Base-by-base conservation (phyloP, 2,797 vertebrate species). In the Chelon labrosus region DNA sequence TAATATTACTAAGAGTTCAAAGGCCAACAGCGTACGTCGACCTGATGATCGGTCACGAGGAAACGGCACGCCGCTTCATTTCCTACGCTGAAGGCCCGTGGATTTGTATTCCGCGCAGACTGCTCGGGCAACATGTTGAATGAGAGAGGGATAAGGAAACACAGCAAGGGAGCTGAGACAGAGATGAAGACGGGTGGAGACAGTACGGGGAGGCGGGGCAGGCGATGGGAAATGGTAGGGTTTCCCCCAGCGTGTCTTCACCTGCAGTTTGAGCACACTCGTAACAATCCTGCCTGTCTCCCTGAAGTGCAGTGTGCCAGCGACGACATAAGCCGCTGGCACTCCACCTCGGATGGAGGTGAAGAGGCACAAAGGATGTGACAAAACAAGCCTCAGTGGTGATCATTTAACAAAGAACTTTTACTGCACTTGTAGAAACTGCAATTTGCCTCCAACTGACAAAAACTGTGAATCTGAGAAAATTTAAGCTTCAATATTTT, bases 31-130 rank as follows among this genome's bases (percentile, higher is more conserved):
- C 11, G 10, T 70, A 66, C 57, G 7, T n/a, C 51, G 82, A 77
- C 87, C 75, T 35, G 58, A 67, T 58, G 70, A 70, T 14, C 73
- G 81, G 73, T 75, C 78, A 69, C 9, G 66, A 59, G 70, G 67
- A 82, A 85, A 79, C n/a, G 58, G 20, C 72, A 25, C 35, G 1
- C 4, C 1, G 38, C 54, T 62, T 81, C 37, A 65, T 75, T 73
- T 79, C 60, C 72, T 65, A 1, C 42, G 1, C 12, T 80, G 62
- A 82, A 49, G 54, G 50, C 74, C 57, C 27, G 53, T n/a, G 44
- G 47, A 66, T 79, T 61, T 72, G 49, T 68, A 77, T 66, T 67
- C 62, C 3, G 1, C 2, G 35, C 10, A 19, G 56, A 60, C 56
- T 58, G 58, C 19, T 67, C 20, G 10, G 65, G 46, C 73, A 22